A percentile compares a stretch with the other conserved stretches of the same genome.
phyloP scores from a whole-genome alignment of 2,888 invertebrate species.

The Cylindroiulus punctatus region DNA sequence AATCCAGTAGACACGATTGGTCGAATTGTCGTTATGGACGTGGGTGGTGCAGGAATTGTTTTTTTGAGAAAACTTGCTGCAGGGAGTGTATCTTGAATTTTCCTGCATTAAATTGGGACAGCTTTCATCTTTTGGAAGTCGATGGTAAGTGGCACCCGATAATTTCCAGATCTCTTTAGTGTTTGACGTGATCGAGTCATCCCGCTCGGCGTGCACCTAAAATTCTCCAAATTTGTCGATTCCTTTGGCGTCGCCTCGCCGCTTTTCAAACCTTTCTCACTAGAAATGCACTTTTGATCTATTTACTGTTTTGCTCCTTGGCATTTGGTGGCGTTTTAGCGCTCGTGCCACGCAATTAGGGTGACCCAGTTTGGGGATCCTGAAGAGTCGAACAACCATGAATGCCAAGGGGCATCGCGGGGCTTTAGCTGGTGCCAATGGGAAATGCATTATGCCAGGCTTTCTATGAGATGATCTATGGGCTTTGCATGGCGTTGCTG shows the following conservation, averaged over 20 bases:
- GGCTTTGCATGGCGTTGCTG: background rate
- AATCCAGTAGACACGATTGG: no score
- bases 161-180: background rate
- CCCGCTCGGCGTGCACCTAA: background rate
- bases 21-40: no score
- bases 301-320: slow-evolving; percentile 23
- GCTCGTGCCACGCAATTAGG: background rate
- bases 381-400: background rate
- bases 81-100: no score
- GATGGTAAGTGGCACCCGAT: background rate
- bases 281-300: slow-evolving; percentile 32
- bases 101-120: no score
- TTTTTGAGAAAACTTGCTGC: no score
- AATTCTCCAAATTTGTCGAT: background rate
- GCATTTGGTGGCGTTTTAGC: slow-evolving; percentile 28
- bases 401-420: slow-evolving; percentile 14
- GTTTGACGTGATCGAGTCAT: background rate
- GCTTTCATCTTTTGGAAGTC: no score
- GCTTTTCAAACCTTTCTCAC: background rate
- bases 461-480: background rate
- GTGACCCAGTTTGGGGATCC: background rate
- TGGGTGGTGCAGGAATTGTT: no score
- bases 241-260: background rate
- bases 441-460: background rate
- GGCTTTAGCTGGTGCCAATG: background rate